Evolutionary conservation across 2,113 vertebrate species (phyloP).

Genomic region (Apeltes quadracus): DNA sequence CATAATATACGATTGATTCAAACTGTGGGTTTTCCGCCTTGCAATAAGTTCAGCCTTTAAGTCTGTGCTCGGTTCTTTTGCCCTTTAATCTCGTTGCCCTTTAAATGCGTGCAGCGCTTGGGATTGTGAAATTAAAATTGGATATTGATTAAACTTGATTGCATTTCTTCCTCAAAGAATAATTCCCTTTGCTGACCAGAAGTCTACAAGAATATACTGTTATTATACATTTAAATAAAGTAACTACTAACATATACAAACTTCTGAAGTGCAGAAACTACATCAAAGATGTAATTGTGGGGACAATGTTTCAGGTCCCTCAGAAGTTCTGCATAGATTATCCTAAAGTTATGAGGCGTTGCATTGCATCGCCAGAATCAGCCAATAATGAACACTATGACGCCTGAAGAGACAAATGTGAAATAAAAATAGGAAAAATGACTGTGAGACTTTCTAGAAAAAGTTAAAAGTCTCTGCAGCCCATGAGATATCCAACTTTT

Average conservation of each 20-base stretch:
- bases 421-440: not conserved
- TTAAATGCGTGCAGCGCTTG: not conserved
- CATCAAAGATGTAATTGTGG: not conserved
- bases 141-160: not conserved
- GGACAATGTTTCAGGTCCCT: not conserved
- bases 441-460: not conserved
- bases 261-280: not conserved
- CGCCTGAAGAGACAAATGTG: not conserved
- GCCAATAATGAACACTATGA: not conserved
- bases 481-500: conserved; percentile 6
- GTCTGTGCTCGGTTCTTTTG: not conserved
- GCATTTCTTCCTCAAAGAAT: not conserved
- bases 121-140: not conserved
- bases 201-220: not conserved
- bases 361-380: not conserved
- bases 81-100: not conserved
- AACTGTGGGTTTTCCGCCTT: not conserved
- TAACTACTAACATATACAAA: not conserved
- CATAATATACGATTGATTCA: not conserved
- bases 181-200: not conserved
- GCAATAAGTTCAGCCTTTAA: not conserved
- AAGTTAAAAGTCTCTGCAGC: not conserved
- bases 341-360: too few species aligned
- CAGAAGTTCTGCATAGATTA: not conserved
- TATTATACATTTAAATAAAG: not conserved